Evolutionary conservation across 2,797 vertebrate genomes (phyloP).

Genomic region (Sphenodon punctatus): DNA sequence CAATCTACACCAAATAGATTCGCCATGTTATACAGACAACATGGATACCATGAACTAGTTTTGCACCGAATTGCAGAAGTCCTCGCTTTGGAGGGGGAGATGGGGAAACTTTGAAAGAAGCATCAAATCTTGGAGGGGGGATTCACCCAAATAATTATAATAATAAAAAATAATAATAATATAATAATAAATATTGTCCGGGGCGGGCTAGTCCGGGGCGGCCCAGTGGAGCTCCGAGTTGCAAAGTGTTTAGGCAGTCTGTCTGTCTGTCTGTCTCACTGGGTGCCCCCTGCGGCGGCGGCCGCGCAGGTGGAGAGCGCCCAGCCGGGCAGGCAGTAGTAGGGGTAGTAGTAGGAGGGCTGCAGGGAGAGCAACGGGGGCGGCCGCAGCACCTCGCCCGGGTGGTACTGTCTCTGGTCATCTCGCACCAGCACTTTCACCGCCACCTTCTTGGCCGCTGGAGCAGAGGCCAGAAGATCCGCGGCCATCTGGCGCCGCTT

Average conservation of each 20-base stretch:
- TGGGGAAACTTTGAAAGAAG: too few species aligned
- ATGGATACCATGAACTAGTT: slow-evolving; percentile 81
- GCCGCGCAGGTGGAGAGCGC: slow-evolving; percentile 90
- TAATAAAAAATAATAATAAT: slow-evolving; percentile 69
- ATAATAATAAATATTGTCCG: slow-evolving; percentile 74
- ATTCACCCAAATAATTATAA: slow-evolving; percentile 58
- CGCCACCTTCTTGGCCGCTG: slow-evolving; percentile 95
- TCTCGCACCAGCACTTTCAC: slow-evolving; percentile 97
- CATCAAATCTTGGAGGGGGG: slow-evolving; percentile 27
- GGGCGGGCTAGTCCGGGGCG: slow-evolving; percentile 36
- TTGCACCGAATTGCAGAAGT: slow-evolving; percentile 48
- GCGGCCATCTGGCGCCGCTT: slow-evolving; percentile 97
- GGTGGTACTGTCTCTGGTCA: slow-evolving; percentile 97
- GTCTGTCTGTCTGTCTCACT: slow-evolving; percentile 61
- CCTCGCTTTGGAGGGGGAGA: slow-evolving; percentile 22
- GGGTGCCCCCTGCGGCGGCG: slow-evolving; percentile 65
- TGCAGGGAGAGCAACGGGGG: slow-evolving; percentile 82
- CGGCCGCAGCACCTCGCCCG: slow-evolving; percentile 91
- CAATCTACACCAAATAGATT: slow-evolving; percentile 69
- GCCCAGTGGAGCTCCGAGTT: slow-evolving; percentile 24
- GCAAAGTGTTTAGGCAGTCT: too few species aligned
- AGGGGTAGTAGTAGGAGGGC: slow-evolving; percentile 94
- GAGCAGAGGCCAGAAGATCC: slow-evolving; percentile 90
- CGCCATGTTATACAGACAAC: too few species aligned
- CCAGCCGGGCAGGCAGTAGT: slow-evolving; percentile 97